Conservation (phyloP, 2,113 vertebrate genomes). For the Hypanus sabinus region DNA sequence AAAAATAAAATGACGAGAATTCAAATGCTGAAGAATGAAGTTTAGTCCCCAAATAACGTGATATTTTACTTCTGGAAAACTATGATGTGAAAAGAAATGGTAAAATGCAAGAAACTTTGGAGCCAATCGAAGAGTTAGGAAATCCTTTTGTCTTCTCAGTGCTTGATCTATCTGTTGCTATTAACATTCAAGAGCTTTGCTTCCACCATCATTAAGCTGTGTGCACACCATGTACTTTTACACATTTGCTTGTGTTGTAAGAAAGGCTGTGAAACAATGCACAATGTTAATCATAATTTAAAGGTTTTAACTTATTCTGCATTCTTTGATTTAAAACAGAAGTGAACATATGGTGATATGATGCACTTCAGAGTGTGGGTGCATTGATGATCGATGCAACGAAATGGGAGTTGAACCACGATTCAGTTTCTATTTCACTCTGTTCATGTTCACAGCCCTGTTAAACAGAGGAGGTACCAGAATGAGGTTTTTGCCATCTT, state of each 20-base stretch:
- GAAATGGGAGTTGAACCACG: neutral
- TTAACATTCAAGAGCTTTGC: constrained; percentile 36
- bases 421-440: neutral
- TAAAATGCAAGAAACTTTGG: neutral
- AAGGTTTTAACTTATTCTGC: constrained; percentile 35
- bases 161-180: constrained; percentile 29
- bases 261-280: constrained; percentile 18
- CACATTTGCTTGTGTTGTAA: constrained; percentile 25
- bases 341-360: neutral
- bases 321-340: constrained; percentile 19
- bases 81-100: neutral
- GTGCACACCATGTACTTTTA: constrained; percentile 23
- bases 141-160: constrained; percentile 4
- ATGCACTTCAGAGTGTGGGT: neutral
- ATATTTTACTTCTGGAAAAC: neutral
- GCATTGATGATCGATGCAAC: neutral
- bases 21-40: neutral
- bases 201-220: constrained; percentile 30
- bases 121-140: neutral
- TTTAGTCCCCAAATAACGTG: neutral
- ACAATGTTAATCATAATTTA: constrained; percentile 16
- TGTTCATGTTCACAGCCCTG: neutral
- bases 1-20: neutral
- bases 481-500: neutral
- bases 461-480: neutral